phyloP scores from a whole-genome alignment of 1,140 invertebrate genomes.

The Tetragnatha versicolor region DNA sequence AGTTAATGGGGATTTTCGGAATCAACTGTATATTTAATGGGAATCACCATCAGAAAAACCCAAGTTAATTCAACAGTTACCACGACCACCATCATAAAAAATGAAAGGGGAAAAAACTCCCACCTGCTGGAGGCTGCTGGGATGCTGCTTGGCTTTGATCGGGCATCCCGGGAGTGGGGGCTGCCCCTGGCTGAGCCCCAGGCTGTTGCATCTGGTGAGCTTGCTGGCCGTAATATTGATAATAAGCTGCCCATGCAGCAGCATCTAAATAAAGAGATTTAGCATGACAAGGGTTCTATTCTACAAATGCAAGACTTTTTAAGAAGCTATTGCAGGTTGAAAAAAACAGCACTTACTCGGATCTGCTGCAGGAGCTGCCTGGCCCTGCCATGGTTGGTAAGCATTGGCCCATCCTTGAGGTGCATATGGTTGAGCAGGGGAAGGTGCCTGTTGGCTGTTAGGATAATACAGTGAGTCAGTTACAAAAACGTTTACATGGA shows the following conservation, averaged over 20 bases:
- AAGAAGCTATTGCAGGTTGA: neutral
- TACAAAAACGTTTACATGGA: too few relatives aligned
- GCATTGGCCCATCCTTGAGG: conserved; percentile 68
- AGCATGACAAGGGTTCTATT: neutral
- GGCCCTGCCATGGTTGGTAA: conserved; percentile 64
- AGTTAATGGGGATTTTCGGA: too few relatives aligned
- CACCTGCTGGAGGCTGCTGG: conserved; percentile 36
- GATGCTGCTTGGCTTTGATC: conserved; percentile 19
- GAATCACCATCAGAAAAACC: too few relatives aligned
- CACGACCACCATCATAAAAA: too few relatives aligned
- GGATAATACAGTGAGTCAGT: too few relatives aligned
- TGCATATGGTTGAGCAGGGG: conserved; percentile 58
- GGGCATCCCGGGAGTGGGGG: conserved; percentile 46
- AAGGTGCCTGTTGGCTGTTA: conserved; percentile 54
- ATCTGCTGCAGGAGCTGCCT: conserved; percentile 63
- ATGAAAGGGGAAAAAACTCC: neutral
- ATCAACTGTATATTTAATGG: too few relatives aligned
- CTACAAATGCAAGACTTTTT: neutral
- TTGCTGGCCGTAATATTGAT: conserved; percentile 67
- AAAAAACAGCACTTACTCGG: conserved; percentile 62
- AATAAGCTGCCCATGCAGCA: conserved; percentile 69
- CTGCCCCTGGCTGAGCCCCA: conserved; percentile 57
- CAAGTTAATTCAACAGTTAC: too few relatives aligned
- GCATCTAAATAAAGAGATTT: conserved; percentile 56
- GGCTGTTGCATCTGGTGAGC: conserved; percentile 41